Evolutionary conservation across 2,113 vertebrate species (phyloP).

Genomic region (Sander lucioperca): DNA sequence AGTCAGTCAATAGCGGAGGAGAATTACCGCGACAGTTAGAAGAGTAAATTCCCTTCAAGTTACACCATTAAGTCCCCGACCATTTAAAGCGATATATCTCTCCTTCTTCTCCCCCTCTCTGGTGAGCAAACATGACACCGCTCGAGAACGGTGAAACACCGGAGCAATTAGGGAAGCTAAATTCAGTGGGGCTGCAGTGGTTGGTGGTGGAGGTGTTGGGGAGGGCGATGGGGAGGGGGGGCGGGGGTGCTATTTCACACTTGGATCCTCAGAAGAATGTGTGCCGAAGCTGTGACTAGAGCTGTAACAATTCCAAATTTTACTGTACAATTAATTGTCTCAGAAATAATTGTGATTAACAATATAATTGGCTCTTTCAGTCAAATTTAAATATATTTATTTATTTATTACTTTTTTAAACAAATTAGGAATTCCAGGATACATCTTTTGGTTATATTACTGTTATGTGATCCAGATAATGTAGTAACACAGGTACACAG

Average conservation of each 20-base stretch:
- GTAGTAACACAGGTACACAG: no score
- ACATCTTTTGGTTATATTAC: no score
- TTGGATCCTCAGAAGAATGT: slow-evolving; percentile 77
- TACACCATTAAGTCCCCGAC: slow-evolving; percentile 64
- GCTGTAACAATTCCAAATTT: no score
- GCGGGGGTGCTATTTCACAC: slow-evolving; percentile 63
- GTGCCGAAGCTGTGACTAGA: background rate
- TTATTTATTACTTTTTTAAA: no score
- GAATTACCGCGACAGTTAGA: slow-evolving; percentile 63
- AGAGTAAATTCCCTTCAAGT: slow-evolving; percentile 70
- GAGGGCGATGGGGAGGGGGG: no score
- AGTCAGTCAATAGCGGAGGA: slow-evolving; percentile 48
- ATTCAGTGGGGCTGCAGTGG: slow-evolving; percentile 29
- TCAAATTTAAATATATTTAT: no score
- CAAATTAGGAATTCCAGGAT: no score
- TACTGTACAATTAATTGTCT: no score
- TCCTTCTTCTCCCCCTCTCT: slow-evolving; percentile 6
- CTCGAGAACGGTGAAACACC: slow-evolving; percentile 45
- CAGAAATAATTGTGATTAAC: no score
- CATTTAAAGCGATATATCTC: slow-evolving; percentile 53
- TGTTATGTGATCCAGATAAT: no score
- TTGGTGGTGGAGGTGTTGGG: background rate
- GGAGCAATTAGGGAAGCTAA: slow-evolving; percentile 71
- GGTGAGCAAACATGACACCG: slow-evolving; percentile 49
- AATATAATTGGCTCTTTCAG: no score